These are phyloP conservation scores for Ophion obscuratus DNA, from an alignment of 2,888 invertebrate genomes.

Conservation along the genomic window DNA sequence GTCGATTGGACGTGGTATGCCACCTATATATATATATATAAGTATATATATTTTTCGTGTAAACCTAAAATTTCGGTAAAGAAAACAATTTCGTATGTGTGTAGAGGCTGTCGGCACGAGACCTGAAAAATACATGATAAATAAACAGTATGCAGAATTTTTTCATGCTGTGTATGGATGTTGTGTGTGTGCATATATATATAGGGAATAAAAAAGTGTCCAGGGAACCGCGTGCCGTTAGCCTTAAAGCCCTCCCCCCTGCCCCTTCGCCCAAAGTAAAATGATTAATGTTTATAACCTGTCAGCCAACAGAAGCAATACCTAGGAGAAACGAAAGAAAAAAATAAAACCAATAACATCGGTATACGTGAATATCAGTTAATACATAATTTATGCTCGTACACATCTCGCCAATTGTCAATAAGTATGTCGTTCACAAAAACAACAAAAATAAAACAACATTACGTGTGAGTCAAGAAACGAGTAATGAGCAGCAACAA, in stretches of 20 bases:
- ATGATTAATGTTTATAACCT: constrained; percentile 58
- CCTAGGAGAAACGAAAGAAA: constrained; percentile 72
- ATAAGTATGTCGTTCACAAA: constrained; percentile 47
- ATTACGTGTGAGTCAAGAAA: constrained; percentile 60
- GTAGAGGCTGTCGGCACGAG: constrained; percentile 62
- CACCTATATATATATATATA: background rate
- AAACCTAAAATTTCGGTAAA: constrained; percentile 11
- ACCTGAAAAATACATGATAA: constrained; percentile 61
- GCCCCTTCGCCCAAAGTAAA: constrained; percentile 29
- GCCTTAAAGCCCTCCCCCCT: constrained; percentile 53
- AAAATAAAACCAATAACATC: constrained; percentile 34
- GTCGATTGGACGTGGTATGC: too few species aligned
- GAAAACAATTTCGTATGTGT: constrained; percentile 26
- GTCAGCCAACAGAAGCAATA: constrained; percentile 77
- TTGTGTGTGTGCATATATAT: background rate
- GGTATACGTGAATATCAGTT: constrained; percentile 8
- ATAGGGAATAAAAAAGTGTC: constrained; percentile 31
- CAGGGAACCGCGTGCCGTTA: constrained; percentile 60
- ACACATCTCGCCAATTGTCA: constrained; percentile 40
- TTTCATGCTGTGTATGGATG: constrained; percentile 47
- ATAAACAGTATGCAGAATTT: constrained; percentile 59
- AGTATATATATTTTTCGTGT: constrained; percentile 13
- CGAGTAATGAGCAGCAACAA: constrained; percentile 62
- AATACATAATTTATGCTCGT: constrained; percentile 38
- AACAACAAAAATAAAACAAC: background rate